Percentiles rank a stretch among this genome's conserved stretches.
Conservation (phyloP, 2,113 vertebrate genomes). For the Cariama cristata region DNA sequence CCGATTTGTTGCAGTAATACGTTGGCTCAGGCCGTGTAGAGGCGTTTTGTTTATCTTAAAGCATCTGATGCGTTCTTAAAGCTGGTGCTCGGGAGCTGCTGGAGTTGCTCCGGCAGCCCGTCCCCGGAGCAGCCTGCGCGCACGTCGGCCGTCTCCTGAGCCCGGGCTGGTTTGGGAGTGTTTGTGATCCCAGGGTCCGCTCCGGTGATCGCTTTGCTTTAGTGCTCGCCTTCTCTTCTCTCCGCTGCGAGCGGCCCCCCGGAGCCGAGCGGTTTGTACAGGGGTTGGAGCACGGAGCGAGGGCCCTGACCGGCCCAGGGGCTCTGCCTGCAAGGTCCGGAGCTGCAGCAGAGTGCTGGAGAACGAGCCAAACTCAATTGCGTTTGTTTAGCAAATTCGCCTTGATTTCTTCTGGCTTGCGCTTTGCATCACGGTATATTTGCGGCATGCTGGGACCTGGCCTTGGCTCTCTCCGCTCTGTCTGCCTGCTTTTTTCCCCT, state of each 20-base stretch:
- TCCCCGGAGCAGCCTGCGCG: background rate
- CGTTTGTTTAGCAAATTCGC: background rate
- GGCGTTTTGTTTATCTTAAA: background rate
- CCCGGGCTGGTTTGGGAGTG: background rate
- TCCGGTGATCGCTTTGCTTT: background rate
- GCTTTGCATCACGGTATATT: background rate
- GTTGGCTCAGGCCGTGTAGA: background rate
- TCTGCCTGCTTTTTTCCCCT: background rate
- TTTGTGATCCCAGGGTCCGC: background rate
- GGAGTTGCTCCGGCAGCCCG: background rate
- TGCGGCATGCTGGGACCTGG: background rate
- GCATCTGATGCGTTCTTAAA: background rate
- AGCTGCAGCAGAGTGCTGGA: background rate
- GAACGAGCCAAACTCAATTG: background rate
- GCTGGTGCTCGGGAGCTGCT: background rate
- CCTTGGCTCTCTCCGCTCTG: background rate
- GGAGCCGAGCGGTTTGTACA: fast-evolving
- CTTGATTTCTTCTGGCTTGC: background rate
- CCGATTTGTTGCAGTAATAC: background rate
- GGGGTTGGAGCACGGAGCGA: background rate
- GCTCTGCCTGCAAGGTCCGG: background rate
- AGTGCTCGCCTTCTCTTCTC: fast-evolving
- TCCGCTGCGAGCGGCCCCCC: fast-evolving
- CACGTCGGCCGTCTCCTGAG: background rate
- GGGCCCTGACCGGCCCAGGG: background rate